A percentile compares a stretch with the other conserved stretches of the same genome.
Conservation (phyloP, 1,140 invertebrate species). For the Yoshiicerus persimilis region DNA sequence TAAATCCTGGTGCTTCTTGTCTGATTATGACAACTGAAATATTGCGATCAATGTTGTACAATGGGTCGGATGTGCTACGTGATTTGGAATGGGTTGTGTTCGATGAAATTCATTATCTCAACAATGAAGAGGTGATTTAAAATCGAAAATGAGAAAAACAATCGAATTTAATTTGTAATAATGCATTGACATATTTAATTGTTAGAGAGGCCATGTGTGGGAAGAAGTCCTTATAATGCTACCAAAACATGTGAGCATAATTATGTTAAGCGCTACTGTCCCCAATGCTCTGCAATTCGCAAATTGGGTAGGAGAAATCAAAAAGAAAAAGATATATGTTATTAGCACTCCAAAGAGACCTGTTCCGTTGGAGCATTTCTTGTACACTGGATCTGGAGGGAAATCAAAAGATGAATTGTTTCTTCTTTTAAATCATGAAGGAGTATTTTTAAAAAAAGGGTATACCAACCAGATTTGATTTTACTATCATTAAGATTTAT, state of each 20-base stretch:
- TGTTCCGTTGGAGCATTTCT: constrained; percentile 90
- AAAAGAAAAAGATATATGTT: constrained; percentile 90
- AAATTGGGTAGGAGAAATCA: constrained; percentile 93
- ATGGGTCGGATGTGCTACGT: constrained; percentile 88
- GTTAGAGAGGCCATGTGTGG: constrained; percentile 94
- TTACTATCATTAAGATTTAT: background rate
- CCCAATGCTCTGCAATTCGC: constrained; percentile 96
- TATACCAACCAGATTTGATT: constrained; percentile 54
- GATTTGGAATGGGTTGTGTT: constrained; percentile 99
- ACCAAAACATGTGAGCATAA: constrained; percentile 90
- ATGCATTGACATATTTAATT: background rate
- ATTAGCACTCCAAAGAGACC: constrained; percentile 92
- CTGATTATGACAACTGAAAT: constrained; percentile 99
- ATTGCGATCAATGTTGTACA: constrained; percentile 93
- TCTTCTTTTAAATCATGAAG: constrained; percentile 76
- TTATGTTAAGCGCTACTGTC: constrained; percentile 97
- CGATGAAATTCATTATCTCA: constrained; percentile 99
- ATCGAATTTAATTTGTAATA: background rate
- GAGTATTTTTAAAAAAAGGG: constrained; percentile 68
- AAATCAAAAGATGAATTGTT: constrained; percentile 81
- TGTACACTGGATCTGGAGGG: constrained; percentile 83
- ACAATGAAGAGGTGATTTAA: constrained; percentile 79
- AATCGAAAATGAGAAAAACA: too few species aligned
- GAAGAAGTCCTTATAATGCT: constrained; percentile 97
- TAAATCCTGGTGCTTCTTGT: constrained; percentile 89